phyloP scores from a whole-genome alignment of 2,797 vertebrate species.

The Paramormyrops hopkinsi region DNA sequence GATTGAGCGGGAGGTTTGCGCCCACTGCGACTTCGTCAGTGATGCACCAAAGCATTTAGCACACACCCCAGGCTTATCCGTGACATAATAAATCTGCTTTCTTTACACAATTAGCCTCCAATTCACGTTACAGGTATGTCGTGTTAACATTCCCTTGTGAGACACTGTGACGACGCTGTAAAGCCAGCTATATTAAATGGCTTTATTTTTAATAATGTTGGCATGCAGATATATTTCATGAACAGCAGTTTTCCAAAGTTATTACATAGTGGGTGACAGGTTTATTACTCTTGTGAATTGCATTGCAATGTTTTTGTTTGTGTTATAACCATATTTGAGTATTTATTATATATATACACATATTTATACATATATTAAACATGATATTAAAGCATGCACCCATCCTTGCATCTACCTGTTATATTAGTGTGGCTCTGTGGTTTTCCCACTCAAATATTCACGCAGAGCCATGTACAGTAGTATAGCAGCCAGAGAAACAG shows the following conservation, averaged over 20 bases:
- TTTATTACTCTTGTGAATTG: background rate
- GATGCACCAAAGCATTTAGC: slow-evolving; percentile 26
- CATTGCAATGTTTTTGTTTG: background rate
- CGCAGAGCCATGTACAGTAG: background rate
- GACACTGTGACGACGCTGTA: background rate
- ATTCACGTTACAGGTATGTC: background rate
- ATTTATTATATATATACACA: background rate
- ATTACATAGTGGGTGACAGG: background rate
- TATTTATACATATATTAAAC: background rate
- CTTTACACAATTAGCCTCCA: background rate
- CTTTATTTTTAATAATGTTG: background rate
- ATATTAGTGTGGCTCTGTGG: background rate
- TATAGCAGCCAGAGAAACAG: background rate
- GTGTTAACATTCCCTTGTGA: background rate
- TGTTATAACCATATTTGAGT: background rate
- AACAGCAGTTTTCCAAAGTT: background rate
- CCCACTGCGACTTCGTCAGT: slow-evolving; percentile 30
- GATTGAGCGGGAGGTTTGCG: slow-evolving; percentile 31
- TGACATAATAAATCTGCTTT: background rate
- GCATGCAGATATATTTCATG: background rate
- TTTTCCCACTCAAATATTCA: background rate
- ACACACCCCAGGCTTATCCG: slow-evolving; percentile 10
- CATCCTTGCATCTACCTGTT: background rate
- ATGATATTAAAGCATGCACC: background rate
- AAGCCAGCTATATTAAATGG: background rate